Evolutionary conservation across 2,113 vertebrate species (phyloP), one percentile per base, ranked within the genome.

Genomic region (Gymnarchus niloticus): DNA sequence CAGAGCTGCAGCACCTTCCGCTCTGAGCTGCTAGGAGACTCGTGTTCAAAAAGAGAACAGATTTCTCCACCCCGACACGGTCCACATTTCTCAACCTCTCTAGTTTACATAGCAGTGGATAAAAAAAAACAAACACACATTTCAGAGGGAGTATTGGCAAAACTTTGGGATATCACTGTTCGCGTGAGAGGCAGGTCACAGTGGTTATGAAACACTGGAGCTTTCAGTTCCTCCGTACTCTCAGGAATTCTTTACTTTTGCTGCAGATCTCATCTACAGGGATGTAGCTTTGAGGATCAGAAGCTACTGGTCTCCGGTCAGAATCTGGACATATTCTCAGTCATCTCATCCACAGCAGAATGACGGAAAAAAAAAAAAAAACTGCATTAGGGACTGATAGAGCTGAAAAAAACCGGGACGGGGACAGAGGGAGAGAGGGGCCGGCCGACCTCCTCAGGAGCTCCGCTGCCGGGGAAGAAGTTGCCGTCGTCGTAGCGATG

Each of bases 401-500:
- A 19, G 25, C 19, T 2, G 44, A n/a, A 3, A 85, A 23, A 49
- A 12, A 65, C 7, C 25, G 10, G 44, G 23, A 49, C 82, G 33
- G n/a, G 10, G 44, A 73, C 48, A 84, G 61, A 61, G 0, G 84
- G 56, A 19, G 44, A 54, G 19, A 25, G 28, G 69, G 44, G 56
- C 25, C 28, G 25, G 23, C 33, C 25, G 23, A 96, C 96, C 95
- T 96, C 96, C 86, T 96, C 95, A 6, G 96, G 95, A 56, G 96
- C 95, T 1, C 96, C 96, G 0, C 96, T 96, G 89, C 96, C 96
- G 0, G 96, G 96, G 88, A 96, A 97, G 90, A 97, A 97, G 92
- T 97, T 97, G n/a, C 96, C 96, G 0, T 96, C 94, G 44, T 96
- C 96, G 3, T 96, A 97, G 90, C 96, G 96, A 90, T 97, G 96